Evolutionary conservation across 1,140 invertebrate genomes (phyloP).

Genomic region (Drosophila mauritiana): DNA sequence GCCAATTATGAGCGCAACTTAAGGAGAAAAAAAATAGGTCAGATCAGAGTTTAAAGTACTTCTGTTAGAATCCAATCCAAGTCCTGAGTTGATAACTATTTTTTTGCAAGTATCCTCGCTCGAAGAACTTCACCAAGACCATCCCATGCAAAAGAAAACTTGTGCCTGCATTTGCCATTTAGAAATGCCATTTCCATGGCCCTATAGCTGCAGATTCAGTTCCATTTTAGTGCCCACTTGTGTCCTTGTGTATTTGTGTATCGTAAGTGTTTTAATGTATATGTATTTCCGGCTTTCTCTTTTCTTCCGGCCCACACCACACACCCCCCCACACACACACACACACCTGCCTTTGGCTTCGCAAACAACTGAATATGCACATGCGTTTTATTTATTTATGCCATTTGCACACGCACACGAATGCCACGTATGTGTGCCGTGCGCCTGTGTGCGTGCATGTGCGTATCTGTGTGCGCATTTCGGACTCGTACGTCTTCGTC

Average conservation of each 20-base stretch:
- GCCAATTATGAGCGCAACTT: neutral
- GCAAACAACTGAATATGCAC: constrained; percentile 67
- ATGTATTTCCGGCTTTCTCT: constrained; percentile 67
- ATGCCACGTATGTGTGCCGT: constrained; percentile 15
- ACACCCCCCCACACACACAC: neutral
- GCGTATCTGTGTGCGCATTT: constrained; percentile 39
- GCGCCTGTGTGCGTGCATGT: neutral
- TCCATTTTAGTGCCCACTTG: constrained; percentile 59
- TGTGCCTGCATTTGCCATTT: constrained; percentile 9
- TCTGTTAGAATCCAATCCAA: neutral
- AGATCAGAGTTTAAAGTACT: neutral
- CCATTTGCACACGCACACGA: constrained; percentile 65
- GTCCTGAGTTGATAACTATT: neutral
- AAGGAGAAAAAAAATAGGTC: neutral
- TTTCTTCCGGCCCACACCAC: constrained; percentile 12
- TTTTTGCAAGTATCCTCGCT: neutral
- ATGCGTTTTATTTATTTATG: constrained; percentile 80
- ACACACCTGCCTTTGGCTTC: constrained; percentile 14
- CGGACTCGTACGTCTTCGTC: constrained; percentile 79
- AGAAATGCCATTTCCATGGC: constrained; percentile 27
- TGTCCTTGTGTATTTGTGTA: constrained; percentile 36
- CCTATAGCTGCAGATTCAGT: constrained; percentile 21
- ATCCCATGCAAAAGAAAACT: constrained; percentile 12
- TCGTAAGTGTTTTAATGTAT: constrained; percentile 78
- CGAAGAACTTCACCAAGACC: neutral